These are phyloP conservation scores for Neocrepidodera transversa DNA, from an alignment of 2,888 invertebrate genomes.

Conservation along the genomic window DNA sequence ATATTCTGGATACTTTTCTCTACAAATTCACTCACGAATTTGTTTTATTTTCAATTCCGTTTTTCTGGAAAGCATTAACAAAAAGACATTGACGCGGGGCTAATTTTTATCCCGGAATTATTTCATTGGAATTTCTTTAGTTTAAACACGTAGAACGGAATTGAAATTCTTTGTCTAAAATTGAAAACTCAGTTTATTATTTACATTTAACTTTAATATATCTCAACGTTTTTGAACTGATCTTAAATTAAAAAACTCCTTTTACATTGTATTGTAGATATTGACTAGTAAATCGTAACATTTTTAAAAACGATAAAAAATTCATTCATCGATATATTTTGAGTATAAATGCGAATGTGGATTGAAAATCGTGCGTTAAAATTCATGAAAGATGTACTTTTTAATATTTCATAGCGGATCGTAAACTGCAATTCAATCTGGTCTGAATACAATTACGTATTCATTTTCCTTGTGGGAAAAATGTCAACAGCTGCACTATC, in stretches of 20 bases:
- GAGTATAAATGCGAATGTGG: constrained; percentile 2
- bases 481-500: constrained; percentile 53
- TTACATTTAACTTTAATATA: no score
- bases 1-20: constrained; percentile 25
- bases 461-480: constrained; percentile 52
- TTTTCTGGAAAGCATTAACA: constrained; percentile 9
- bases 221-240: no score
- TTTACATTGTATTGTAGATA: no score
- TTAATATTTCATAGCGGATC: constrained; percentile 42
- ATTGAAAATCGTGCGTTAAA: constrained; percentile 24
- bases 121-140: no score
- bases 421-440: constrained; percentile 50
- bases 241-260: no score
- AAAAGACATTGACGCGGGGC: background rate
- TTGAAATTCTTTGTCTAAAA: no score
- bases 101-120: constrained; percentile 1
- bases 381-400: constrained; percentile 34
- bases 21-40: constrained; percentile 18
- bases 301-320: no score
- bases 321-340: no score
- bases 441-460: constrained; percentile 52
- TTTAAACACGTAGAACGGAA: no score
- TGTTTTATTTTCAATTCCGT: constrained; percentile 23
- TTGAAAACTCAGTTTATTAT: no score
- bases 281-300: no score